These are phyloP conservation scores for Cettia cetti DNA, from an alignment of 2,113 vertebrate genomes.

Conservation along the genomic window DNA sequence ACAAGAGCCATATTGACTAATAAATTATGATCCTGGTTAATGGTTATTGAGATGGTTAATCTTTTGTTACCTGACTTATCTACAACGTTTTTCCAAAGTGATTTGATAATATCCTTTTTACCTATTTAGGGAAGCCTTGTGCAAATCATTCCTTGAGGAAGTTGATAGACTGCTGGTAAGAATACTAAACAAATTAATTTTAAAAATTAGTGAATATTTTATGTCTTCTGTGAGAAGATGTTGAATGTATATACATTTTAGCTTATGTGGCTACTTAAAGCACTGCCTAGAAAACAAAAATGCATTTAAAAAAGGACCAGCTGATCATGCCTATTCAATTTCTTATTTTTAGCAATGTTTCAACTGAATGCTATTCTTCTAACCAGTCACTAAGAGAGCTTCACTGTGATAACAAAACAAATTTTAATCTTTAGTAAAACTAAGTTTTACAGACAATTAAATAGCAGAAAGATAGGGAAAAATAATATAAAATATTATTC, in stretches of 20 bases:
- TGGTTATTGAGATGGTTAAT: background rate
- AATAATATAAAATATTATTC: background rate
- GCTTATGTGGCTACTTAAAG: background rate
- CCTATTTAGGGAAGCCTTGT: background rate
- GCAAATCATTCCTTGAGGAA: background rate
- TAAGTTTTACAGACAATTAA: background rate
- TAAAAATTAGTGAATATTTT: background rate
- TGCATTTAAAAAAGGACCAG: rapidly evolving
- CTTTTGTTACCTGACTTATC: background rate
- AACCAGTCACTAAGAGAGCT: background rate
- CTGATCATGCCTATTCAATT: background rate
- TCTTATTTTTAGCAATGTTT: background rate
- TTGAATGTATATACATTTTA: background rate
- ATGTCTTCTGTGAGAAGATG: background rate
- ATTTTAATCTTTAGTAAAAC: background rate
- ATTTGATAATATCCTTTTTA: background rate
- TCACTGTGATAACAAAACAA: background rate
- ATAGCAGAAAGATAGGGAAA: background rate
- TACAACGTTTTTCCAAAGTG: background rate
- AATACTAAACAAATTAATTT: background rate
- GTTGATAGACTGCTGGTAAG: background rate
- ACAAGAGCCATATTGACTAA: background rate
- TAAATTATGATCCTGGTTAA: background rate
- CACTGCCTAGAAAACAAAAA: background rate
- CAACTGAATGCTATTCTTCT: background rate